Conservation (phyloP, 2,888 invertebrate species). For the Drosophila parthenogenetica region DNA sequence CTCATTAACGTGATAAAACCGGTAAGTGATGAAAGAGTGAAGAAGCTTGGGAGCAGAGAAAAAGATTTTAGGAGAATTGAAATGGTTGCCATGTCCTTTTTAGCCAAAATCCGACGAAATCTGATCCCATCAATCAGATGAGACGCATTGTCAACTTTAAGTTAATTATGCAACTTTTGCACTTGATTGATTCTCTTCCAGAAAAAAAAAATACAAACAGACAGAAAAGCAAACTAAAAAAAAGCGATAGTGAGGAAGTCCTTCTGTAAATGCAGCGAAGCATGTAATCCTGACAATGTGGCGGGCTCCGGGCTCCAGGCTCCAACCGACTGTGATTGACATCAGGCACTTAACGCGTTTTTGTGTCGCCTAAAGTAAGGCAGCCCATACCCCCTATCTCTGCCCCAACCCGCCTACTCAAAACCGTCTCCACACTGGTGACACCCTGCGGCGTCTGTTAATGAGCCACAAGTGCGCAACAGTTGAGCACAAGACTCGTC, state of each 20-base stretch:
- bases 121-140: slow-evolving; percentile 69
- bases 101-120: slow-evolving; percentile 16
- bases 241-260: not conserved
- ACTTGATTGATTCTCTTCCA: slow-evolving; percentile 66
- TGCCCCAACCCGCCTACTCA: not conserved
- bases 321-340: slow-evolving; percentile 62
- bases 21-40: slow-evolving; percentile 28
- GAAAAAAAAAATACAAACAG: slow-evolving; percentile 8
- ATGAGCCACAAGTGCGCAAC: slow-evolving; percentile 76
- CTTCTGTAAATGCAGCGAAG: slow-evolving; percentile 49
- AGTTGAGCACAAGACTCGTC: slow-evolving; percentile 47
- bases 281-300: slow-evolving; percentile 61
- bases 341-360: slow-evolving; percentile 72
- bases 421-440: no score
- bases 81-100: slow-evolving; percentile 20
- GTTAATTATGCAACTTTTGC: slow-evolving; percentile 73
- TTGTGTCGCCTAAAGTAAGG: slow-evolving; percentile 40
- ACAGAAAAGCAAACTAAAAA: slow-evolving; percentile 3
- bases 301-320: slow-evolving; percentile 33
- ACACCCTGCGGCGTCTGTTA: slow-evolving; percentile 42
- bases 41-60: not conserved
- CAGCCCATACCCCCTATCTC: not conserved
- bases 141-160: slow-evolving; percentile 69
- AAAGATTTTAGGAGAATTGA: not conserved
- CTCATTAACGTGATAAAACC: slow-evolving; percentile 74